Base-by-base conservation (phyloP, 2,113 vertebrate genomes). In the Leptosomus discolor region DNA sequence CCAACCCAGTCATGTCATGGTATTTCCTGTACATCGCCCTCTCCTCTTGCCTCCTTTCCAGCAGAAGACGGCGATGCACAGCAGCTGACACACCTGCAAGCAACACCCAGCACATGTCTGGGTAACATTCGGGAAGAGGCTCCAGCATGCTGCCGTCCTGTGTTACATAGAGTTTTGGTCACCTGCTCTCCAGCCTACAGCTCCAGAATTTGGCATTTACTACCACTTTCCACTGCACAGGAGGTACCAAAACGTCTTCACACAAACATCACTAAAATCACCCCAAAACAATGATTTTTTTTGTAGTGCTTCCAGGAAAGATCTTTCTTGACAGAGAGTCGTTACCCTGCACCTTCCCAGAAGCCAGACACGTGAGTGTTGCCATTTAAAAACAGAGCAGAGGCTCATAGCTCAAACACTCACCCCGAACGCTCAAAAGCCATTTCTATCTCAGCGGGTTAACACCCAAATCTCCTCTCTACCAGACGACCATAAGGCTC, bases 81-180 rank as follows among this genome's bases (percentile, higher is more conserved):
- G 70, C 36, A 91, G 61, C 24, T 54, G 48, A 61, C 24, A 79
- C 32, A 82, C 15, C 51, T 51, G 76, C 24, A 94, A 73, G 32
- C 37, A 67, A 69, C 26, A 82, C 8, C 14, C 21, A 73, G 12
- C 5, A 12, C 21, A 6, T 0, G 1, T 24, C 4, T 32, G 29
- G 45, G 10, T 32, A 90, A 60, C 13, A n/a, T 26, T 70, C 26
- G 64, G 23, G 30, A 73, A 64, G 39, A 68, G 13, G 57, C 5
- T 58, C 29, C 14, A 81, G 48, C 22, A 50, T 1, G 2, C 32
- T 77, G 39, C 32, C 56, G 54, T 64, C 63, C 54, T 68, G 8
- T 3, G 20, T 21, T 7, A 48, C 5, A 74, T 7, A 70, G 6
- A 41, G 19, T 48, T 69, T 43, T 54, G 29, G 39, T 54, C 70